Evolutionary conservation across 2,888 invertebrate species (phyloP).

Genomic region (Punctoribates punctum): DNA sequence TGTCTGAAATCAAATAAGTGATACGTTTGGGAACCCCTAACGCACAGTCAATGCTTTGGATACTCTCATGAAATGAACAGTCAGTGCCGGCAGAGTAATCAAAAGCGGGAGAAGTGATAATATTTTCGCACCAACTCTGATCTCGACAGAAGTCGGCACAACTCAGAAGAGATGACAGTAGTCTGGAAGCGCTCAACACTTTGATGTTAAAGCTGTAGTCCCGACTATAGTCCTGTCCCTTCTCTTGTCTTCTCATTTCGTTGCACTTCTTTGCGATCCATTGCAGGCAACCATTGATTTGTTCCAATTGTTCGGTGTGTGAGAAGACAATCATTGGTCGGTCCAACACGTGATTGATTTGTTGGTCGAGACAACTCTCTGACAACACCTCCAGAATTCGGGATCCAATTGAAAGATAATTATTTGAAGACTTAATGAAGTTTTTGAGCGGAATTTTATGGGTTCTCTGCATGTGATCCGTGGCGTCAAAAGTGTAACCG

Average conservation of each 20-base stretch:
- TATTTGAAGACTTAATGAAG: not conserved
- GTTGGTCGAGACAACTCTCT: not conserved
- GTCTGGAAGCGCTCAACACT: not conserved
- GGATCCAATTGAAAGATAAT: not conserved
- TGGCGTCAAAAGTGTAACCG: constrained; percentile 12
- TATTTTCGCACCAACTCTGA: not conserved
- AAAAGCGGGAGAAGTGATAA: not conserved
- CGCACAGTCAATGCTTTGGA: constrained; percentile 7
- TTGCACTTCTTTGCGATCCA: not conserved
- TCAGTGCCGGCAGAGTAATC: constrained; percentile 7
- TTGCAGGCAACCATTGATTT: not conserved
- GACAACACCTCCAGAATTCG: not conserved
- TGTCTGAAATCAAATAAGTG: not conserved
- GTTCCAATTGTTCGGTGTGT: not conserved
- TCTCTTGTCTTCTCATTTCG: not conserved
- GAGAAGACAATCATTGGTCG: constrained; percentile 19
- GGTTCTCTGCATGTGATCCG: not conserved
- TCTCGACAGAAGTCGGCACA: too few relatives aligned
- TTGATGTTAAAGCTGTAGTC: not conserved
- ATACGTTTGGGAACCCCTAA: constrained; percentile 6
- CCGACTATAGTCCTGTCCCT: not conserved
- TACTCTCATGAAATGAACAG: not conserved
- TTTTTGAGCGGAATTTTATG: constrained; percentile 28
- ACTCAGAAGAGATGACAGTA: not conserved
- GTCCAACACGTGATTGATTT: too few relatives aligned